Evolutionary conservation across 2,113 vertebrate species (phyloP), one percentile per base, ranked within the genome.

Genomic region (Dasyprocta punctata): DNA sequence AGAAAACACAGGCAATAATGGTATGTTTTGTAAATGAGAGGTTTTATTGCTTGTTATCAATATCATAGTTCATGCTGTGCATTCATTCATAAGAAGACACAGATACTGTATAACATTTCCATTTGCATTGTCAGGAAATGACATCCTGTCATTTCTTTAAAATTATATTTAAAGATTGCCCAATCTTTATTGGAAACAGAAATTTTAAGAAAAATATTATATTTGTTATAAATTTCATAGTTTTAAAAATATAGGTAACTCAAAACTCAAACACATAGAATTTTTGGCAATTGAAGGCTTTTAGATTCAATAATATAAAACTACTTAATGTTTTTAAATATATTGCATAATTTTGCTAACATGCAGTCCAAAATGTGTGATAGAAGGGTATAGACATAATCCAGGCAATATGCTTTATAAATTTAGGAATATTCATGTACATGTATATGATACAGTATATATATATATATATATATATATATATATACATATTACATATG

Each of bases 71-170:
- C 63, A 77, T 90, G 11, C 28, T 93, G 7, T 12, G 1, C 8
- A 97, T 96, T 47, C 19, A 41, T 19, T 96, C 19, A 12, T 36
- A n/a, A 22, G 3, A 22, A 67, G 44, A 84, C 49, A 77, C 67
- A 1, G 5, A 67, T 95, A 56, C 3, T 71, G 3, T 30, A 14
- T 8, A 14, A 38, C 9, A 30, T 89, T 98, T 97, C 19, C 52
- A 49, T 89, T 88, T 92, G 11, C 13, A 60, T 44, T 94, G 16
- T 89, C 14, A 97, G 47, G 83, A 94, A 33, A 17, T 28, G 77
- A 4, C 8, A 71, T 33, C 63, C 33, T 60, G 30, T 96, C 56
- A 38, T 87, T 92, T 77, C 84, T 96, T n/a, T 87, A 86, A 96
- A 97, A 87, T 82, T 26, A 92, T 36, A 11, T 69, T 47, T 86